These are phyloP conservation scores for Hippopotamus amphibius DNA, from an alignment of 2,113 vertebrate species.

Conservation along the genomic window DNA sequence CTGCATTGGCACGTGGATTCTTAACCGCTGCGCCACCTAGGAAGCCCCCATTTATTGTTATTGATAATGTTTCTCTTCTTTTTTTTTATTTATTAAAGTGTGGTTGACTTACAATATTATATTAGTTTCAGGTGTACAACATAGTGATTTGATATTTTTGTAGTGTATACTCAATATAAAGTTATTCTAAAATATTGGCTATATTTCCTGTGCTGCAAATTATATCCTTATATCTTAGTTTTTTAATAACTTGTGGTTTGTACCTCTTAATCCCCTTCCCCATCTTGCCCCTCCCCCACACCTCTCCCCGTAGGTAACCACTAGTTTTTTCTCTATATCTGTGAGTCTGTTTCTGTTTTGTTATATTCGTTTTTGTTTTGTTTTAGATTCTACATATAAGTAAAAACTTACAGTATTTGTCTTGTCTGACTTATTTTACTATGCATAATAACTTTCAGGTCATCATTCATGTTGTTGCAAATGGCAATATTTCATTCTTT, in stretches of 20 bases:
- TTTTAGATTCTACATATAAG: neutral
- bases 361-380: neutral
- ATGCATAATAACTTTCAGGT: neutral
- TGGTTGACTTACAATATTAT: neutral
- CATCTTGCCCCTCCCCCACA: neutral
- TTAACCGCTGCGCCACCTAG: too few relatives aligned
- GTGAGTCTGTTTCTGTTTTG: neutral
- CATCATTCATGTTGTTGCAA: neutral
- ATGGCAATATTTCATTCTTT: neutral
- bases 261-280: neutral
- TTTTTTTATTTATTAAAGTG: neutral
- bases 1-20: too few relatives aligned
- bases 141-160: neutral
- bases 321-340: neutral
- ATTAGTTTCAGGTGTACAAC: neutral
- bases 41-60: neutral
- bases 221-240: neutral
- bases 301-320: neutral
- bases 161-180: neutral
- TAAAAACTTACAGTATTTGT: neutral
- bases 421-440: neutral
- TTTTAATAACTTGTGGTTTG: neutral
- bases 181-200: neutral
- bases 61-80: neutral
- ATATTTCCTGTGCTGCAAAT: neutral